Percentiles rank a stretch among this genome's conserved stretches.
Evolutionary conservation across 2,113 vertebrate genomes (phyloP).

Genomic region (Lates calcarifer): DNA sequence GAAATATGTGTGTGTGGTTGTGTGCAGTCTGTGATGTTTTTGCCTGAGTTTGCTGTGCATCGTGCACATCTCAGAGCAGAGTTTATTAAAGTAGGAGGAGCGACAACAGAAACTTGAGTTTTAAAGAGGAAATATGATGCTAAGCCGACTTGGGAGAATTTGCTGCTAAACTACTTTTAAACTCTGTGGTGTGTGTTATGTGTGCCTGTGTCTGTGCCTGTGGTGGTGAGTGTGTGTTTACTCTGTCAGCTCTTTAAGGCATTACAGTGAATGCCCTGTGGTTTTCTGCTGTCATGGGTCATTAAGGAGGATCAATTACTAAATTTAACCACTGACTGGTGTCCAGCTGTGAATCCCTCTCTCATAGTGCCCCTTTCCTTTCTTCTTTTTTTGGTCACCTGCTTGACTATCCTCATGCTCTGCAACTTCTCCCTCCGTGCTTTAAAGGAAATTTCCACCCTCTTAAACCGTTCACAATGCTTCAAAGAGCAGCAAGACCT

Average conservation of each 20-base stretch:
- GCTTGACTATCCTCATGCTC: background rate
- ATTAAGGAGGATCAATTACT: constrained; percentile 91
- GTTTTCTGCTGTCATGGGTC: constrained; percentile 84
- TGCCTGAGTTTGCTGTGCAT: constrained; percentile 31
- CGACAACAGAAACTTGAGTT: constrained; percentile 60
- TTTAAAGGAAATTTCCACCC: background rate
- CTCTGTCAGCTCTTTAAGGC: constrained; percentile 81
- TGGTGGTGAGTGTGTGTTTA: constrained; percentile 63
- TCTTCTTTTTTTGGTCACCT: constrained; percentile 1
- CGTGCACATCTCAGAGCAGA: constrained; percentile 48
- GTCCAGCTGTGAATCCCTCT: constrained; percentile 23
- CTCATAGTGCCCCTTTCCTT: background rate
- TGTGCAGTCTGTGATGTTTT: constrained; percentile 20
- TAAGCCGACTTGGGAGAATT: constrained; percentile 68
- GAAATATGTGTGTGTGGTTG: constrained; percentile 5
- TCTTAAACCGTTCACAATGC: background rate
- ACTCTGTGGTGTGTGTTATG: constrained; percentile 37
- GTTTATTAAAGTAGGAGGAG: constrained; percentile 72
- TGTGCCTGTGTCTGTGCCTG: constrained; percentile 44
- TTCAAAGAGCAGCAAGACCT: background rate
- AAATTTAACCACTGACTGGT: constrained; percentile 83
- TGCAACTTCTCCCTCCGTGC: background rate
- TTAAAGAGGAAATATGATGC: constrained; percentile 65
- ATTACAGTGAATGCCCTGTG: constrained; percentile 74
- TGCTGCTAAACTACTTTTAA: constrained; percentile 59